Evolutionary conservation across 2,888 invertebrate genomes (phyloP).

Genomic region (Tiphia femorata): DNA sequence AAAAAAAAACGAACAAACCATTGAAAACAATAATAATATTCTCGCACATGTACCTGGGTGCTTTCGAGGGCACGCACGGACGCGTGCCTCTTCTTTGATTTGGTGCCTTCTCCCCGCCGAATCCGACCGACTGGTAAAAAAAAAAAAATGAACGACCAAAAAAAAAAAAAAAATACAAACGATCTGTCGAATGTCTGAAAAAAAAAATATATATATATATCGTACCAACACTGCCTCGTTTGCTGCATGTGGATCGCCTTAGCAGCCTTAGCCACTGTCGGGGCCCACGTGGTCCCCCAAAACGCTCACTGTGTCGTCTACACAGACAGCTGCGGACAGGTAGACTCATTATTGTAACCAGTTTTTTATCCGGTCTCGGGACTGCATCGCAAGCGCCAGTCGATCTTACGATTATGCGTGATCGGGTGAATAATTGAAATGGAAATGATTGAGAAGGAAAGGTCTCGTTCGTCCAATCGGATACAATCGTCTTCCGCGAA

Average conservation of each 20-base stretch:
- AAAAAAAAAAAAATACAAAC: constrained; percentile 45
- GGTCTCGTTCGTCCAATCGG: not conserved
- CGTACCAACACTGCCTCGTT: constrained; percentile 70
- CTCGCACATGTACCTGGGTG: constrained; percentile 68
- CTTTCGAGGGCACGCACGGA: constrained; percentile 61
- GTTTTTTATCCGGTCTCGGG: constrained; percentile 66
- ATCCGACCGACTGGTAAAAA: constrained; percentile 64
- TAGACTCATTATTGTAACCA: constrained; percentile 73
- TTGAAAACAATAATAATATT: constrained; percentile 17
- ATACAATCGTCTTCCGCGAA: not conserved
- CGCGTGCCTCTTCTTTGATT: constrained; percentile 64
- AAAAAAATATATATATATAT: constrained; percentile 61
- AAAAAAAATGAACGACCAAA: constrained; percentile 43
- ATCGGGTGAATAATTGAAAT: no score
- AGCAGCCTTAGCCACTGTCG: constrained; percentile 73
- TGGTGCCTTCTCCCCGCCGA: constrained; percentile 65
- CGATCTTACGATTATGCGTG: not conserved
- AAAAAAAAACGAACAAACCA: constrained; percentile 8
- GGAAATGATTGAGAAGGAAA: no score
- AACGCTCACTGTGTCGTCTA: constrained; percentile 95
- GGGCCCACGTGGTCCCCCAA: constrained; percentile 80
- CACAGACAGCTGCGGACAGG: constrained; percentile 97
- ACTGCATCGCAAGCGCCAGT: constrained; percentile 54
- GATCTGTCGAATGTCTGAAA: constrained; percentile 43
- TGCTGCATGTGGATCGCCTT: constrained; percentile 74